phyloP scores from a whole-genome alignment of 2,797 vertebrate genomes.

The Emys orbicularis region DNA sequence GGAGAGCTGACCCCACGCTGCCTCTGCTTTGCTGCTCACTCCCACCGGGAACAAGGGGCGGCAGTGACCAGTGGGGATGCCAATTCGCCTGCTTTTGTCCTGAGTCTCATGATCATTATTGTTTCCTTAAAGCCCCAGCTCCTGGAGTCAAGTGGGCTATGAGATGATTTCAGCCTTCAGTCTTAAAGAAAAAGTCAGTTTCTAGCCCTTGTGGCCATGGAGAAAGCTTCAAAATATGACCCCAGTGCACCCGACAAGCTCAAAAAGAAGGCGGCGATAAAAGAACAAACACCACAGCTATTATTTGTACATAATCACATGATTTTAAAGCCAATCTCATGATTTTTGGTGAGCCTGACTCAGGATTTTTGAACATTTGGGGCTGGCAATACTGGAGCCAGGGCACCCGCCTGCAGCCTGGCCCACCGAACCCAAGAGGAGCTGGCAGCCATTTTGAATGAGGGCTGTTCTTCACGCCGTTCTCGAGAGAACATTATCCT shows the following conservation, averaged over 20 bases:
- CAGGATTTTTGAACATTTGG: background rate
- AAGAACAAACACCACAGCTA: too few relatives aligned
- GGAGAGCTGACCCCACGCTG: accelerated
- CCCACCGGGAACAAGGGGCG: background rate
- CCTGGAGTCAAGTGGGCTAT: too few relatives aligned
- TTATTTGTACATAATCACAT: too few relatives aligned
- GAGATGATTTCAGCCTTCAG: too few relatives aligned
- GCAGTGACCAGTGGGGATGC: background rate
- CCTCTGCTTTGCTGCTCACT: background rate
- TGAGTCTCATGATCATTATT: too few relatives aligned
- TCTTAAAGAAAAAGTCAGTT: too few relatives aligned
- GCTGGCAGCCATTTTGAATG: background rate
- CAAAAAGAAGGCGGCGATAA: too few relatives aligned
- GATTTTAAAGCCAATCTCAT: background rate
- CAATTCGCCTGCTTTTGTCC: too few relatives aligned
- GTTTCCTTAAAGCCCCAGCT: background rate
- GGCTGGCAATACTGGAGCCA: background rate
- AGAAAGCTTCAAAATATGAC: too few relatives aligned
- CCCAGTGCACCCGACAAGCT: too few relatives aligned
- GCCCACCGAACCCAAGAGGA: background rate
- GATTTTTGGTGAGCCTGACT: background rate
- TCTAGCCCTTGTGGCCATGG: too few relatives aligned
- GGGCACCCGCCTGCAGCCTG: background rate
- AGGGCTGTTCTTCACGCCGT: background rate
- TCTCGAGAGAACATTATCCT: background rate